Base-by-base conservation (phyloP, 2,797 vertebrate species). In the Orientallactaga sibirica region DNA sequence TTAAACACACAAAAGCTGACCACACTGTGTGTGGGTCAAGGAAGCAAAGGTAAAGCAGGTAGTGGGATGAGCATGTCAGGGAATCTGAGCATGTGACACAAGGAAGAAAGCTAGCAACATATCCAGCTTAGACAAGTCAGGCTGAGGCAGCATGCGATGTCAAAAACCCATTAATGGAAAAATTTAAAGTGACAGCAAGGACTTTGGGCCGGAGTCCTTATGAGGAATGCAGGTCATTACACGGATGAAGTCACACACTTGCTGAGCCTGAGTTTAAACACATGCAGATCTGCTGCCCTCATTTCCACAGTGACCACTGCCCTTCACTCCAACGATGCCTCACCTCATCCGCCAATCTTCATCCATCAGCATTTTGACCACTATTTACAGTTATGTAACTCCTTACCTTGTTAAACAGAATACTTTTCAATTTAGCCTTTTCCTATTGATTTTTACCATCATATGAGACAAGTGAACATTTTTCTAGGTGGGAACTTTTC, bases 61-160 rank as follows among this genome's bases (percentile, higher is more conserved):
- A 33, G n/a, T 55, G 66, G 19, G 64, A 37, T n/a, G 15, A 92
- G 88, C 5, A 61, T 68, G 73, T 75, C 27, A 71, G 73, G 29
- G 64, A 41, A 73, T 62, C 20, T 74, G 75, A 75, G 64, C 33
- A 68, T 62, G 24, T 74, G 75, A 79, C 19, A 92, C 10, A 33
- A 91, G 19, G 74, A 84, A 90, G 29, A 88, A 83, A 94, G 77
- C 48, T 7, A 88, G 33, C 55, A 73, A 84, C 83, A 74, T 78
- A 82, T 16, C 24, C 78, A 83, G 27, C 66, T 86, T 89, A 22
- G n/a, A 48, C 73, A 64, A 4, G 15, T 14, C 22, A 82, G 67
- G 24, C 29, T 88, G 71, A 89, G 11, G 7, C 77, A 92, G 19
- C 66, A 15, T 29, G 81, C 27, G 61, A 90, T 58, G 79, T 86